phyloP scores from a whole-genome alignment of 2,888 invertebrate genomes.

The Pandemis heparana region DNA sequence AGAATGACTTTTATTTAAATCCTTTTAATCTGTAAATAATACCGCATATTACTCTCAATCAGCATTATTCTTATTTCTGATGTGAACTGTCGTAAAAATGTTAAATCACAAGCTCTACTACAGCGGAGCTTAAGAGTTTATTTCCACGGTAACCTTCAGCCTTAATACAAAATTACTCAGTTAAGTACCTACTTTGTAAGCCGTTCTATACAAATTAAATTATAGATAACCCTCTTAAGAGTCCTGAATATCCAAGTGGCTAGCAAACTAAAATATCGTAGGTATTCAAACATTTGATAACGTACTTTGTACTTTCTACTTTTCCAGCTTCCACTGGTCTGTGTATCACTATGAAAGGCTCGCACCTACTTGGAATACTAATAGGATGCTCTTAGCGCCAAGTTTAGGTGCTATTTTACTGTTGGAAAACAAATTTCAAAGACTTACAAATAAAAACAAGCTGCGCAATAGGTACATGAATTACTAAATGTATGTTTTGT shows the following conservation, averaged over 20 bases:
- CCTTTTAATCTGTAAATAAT: no score
- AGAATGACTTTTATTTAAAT: no score
- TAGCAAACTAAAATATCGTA: constrained; percentile 31
- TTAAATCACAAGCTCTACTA: no score
- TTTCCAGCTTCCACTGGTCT: constrained; percentile 55
- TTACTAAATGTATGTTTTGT: neutral
- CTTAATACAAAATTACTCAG: constrained; percentile 2
- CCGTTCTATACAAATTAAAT: constrained; percentile 10
- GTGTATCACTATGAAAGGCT: constrained; percentile 68
- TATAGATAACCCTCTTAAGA: constrained; percentile 16
- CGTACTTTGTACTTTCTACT: constrained; percentile 23
- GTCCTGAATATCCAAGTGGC: constrained; percentile 15
- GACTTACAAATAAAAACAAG: neutral
- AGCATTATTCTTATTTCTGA: no score
- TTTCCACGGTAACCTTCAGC: constrained; percentile 1
- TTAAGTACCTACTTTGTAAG: constrained; percentile 1
- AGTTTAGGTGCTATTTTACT: constrained; percentile 15
- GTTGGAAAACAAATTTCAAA: neutral
- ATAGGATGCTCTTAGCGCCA: constrained; percentile 56
- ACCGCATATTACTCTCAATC: no score
- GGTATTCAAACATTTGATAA: constrained; percentile 25
- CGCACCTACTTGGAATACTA: constrained; percentile 69
- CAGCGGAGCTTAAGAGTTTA: constrained; percentile 3
- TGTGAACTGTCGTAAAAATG: no score
- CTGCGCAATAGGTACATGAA: neutral